phyloP scores from a whole-genome alignment of 35 echinoderm and acorn worm species.

The Apostichopus californicus region DNA sequence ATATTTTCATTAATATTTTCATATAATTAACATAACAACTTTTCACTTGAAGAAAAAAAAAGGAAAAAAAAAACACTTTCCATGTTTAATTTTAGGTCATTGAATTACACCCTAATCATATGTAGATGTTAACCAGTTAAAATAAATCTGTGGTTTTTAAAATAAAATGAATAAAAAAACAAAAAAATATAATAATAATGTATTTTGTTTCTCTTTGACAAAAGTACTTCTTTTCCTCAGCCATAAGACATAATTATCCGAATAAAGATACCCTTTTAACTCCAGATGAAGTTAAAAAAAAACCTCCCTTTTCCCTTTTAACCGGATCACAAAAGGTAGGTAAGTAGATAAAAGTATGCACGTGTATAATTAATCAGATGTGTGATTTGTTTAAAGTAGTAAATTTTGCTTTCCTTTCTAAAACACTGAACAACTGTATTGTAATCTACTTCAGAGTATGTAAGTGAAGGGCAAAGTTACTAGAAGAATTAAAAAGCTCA shows the following conservation, averaged over 20 bases:
- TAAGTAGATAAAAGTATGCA: background rate
- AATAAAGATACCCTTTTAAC: conserved; percentile 30
- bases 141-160: background rate
- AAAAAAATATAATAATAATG: background rate
- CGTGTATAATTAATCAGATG: no score
- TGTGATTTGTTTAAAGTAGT: no score
- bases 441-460: no score
- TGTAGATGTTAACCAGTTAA: conserved; percentile 5
- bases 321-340: background rate
- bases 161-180: background rate
- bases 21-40: background rate
- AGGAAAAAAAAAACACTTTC: background rate
- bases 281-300: conserved; percentile 1
- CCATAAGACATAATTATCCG: background rate
- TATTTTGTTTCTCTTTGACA: conserved; percentile 11
- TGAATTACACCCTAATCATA: conserved; percentile 4
- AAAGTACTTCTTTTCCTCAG: conserved; percentile 23
- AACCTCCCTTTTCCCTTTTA: background rate
- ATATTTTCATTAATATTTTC: no score
- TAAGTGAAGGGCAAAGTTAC: no score
- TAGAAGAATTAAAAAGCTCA: no score
- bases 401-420: no score
- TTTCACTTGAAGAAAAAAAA: background rate
- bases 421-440: no score
- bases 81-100: background rate